Percentiles rank a stretch among this genome's conserved stretches.
These are phyloP conservation scores for Agonopterix heracliana DNA, from an alignment of 2,888 invertebrate species.

Conservation along the genomic window DNA sequence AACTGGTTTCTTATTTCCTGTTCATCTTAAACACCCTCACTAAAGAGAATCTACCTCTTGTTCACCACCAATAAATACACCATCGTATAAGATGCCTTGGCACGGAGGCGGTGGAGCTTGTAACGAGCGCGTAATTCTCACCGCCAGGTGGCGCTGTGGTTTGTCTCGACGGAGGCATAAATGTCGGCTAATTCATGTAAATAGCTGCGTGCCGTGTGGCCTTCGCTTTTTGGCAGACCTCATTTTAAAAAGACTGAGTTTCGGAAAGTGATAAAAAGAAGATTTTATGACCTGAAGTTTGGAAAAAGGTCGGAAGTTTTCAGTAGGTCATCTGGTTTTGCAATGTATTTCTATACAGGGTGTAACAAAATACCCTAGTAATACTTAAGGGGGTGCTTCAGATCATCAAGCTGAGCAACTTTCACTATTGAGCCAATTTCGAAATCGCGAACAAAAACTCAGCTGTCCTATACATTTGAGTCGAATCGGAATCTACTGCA, in stretches of 20 bases:
- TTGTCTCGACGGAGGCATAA: slow-evolving; percentile 67
- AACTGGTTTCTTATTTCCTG: neutral
- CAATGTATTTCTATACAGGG: too few species aligned
- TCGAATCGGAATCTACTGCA: too few species aligned
- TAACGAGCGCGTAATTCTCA: slow-evolving; percentile 69
- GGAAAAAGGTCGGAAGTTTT: too few species aligned
- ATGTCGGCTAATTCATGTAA: slow-evolving; percentile 72
- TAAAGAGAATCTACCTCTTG: too few species aligned
- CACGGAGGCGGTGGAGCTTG: slow-evolving; percentile 54
- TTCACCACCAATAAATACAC: too few species aligned
- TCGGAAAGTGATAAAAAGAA: neutral
- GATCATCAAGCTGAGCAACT: too few species aligned
- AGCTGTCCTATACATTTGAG: too few species aligned
- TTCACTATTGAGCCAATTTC: too few species aligned
- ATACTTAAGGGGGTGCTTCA: too few species aligned
- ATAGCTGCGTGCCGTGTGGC: slow-evolving; percentile 51
- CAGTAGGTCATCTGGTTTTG: too few species aligned
- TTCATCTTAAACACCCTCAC: neutral
- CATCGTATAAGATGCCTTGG: neutral
- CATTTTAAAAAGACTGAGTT: neutral
- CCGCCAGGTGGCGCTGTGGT: slow-evolving; percentile 57
- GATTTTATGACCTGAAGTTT: neutral
- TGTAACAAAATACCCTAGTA: too few species aligned
- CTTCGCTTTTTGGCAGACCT: slow-evolving; percentile 42
- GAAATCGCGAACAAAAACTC: too few species aligned